These are phyloP conservation scores for Mesocentrotus franciscanus DNA, from an alignment of 53 echinoderm and acorn worm species.

Conservation along the genomic window DNA sequence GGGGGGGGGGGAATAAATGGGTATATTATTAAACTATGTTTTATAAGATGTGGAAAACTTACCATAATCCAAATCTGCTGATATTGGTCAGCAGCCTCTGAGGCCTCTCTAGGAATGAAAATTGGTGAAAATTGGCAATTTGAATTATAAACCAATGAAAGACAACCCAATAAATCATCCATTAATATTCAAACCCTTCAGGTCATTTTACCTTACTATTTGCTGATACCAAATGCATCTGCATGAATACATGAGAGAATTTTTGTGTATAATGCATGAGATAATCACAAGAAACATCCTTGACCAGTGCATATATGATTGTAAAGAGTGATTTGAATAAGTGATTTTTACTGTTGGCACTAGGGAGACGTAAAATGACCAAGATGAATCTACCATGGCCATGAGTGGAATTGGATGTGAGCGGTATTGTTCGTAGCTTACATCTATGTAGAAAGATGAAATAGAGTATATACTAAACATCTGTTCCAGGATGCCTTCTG, in stretches of 20 bases:
- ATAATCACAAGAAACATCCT: constrained; percentile 10
- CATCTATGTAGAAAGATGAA: background rate
- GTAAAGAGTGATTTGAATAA: background rate
- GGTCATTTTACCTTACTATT: background rate
- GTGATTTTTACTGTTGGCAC: background rate
- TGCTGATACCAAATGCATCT: background rate
- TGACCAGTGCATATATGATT: constrained; percentile 25
- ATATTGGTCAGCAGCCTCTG: background rate
- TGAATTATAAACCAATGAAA: constrained; percentile 21
- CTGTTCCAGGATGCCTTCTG: background rate
- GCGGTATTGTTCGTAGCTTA: background rate
- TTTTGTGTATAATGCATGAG: background rate
- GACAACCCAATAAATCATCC: constrained; percentile 34
- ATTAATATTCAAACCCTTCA: constrained; percentile 3
- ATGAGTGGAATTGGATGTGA: background rate
- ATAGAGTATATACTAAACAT: background rate
- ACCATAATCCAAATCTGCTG: background rate
- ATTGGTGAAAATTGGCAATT: background rate
- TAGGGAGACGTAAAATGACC: constrained; percentile 22
- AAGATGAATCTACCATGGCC: background rate
- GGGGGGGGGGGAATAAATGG: too few species aligned
- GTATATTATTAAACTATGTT: background rate
- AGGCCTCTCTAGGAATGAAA: background rate
- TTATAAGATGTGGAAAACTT: background rate
- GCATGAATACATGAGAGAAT: background rate